phyloP scores from a whole-genome alignment of 2,797 vertebrate genomes.

The Notolabrus celidotus region DNA sequence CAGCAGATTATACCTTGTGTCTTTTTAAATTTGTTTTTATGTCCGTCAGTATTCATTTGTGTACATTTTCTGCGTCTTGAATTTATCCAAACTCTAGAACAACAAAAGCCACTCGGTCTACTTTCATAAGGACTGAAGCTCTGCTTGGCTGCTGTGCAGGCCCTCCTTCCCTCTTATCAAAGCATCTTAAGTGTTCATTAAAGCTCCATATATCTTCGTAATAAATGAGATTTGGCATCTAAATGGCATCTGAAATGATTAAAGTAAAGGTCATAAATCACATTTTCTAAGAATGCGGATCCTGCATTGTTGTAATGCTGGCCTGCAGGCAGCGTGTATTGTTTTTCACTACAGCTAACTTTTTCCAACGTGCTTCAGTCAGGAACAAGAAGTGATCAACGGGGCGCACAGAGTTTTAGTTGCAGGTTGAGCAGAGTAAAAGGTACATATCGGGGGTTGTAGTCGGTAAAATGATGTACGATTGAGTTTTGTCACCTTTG shows the following conservation, averaged over 20 bases:
- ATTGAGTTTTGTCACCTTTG: conserved; percentile 60
- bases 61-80: no score
- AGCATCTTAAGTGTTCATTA: conserved; percentile 42
- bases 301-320: conserved; percentile 13
- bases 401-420: background rate
- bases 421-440: background rate
- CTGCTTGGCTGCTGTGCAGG: background rate
- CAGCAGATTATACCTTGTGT: no score
- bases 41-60: no score
- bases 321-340: conserved; percentile 11
- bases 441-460: background rate
- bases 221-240: conserved; percentile 29
- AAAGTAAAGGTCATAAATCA: conserved; percentile 36
- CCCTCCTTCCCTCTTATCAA: background rate
- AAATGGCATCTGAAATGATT: conserved; percentile 28
- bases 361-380: conserved; percentile 14
- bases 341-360: conserved; percentile 5
- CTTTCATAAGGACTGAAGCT: background rate
- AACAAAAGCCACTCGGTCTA: no score
- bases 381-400: conserved; percentile 3
- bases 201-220: conserved; percentile 16
- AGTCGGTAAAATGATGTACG: conserved; percentile 27
- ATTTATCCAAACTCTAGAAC: no score
- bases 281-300: conserved; percentile 36
- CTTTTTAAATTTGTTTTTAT: no score